A percentile compares a stretch with the other conserved stretches of the same genome.
These are phyloP conservation scores for Myotis vivesi DNA, from an alignment of 2,797 vertebrate species.

Conservation along the genomic window DNA sequence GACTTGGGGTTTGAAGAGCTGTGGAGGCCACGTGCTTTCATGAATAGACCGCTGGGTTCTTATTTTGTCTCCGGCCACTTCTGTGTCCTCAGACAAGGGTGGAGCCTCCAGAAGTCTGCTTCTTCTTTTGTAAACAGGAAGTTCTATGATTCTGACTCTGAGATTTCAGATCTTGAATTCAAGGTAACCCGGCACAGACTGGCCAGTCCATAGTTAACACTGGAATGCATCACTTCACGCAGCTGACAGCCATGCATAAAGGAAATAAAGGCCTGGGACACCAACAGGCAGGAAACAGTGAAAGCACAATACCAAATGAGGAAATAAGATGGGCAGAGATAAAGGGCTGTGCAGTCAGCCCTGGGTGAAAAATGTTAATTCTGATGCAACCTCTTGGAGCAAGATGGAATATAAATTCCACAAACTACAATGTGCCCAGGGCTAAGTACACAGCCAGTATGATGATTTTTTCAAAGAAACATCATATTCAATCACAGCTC, in stretches of 20 bases:
- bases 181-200: neutral
- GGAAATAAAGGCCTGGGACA: neutral
- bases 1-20: neutral
- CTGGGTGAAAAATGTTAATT: neutral
- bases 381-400: neutral
- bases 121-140: slow-evolving; percentile 7
- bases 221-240: neutral
- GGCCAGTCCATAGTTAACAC: neutral
- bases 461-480: neutral
- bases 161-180: neutral
- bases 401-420: neutral
- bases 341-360: neutral
- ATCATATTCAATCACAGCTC: neutral
- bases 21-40: neutral
- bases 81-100: neutral
- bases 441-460: neutral
- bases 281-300: neutral
- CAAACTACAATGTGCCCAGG: neutral
- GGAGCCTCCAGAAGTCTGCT: neutral
- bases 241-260: neutral
- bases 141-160: neutral
- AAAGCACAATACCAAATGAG: neutral
- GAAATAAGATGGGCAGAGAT: neutral
- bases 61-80: neutral
- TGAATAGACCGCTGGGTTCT: neutral